phyloP scores from a whole-genome alignment of 1,140 invertebrate genomes.

The Drosophila repletoides region DNA sequence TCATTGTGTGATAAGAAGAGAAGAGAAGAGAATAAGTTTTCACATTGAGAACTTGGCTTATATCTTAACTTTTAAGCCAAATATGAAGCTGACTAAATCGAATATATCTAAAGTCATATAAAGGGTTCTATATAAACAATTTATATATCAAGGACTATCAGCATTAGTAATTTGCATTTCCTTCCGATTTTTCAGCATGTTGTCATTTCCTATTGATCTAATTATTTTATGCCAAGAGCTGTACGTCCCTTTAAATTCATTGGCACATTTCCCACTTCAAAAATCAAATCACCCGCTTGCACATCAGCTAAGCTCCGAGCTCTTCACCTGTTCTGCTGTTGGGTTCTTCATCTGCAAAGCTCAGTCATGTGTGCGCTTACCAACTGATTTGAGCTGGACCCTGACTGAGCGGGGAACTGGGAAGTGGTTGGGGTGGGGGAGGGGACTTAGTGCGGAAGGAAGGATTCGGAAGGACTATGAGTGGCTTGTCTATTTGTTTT shows the following conservation, averaged over 20 bases:
- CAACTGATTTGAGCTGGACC: conserved; percentile 66
- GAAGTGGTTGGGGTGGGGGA: too few relatives aligned
- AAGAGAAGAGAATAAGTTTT: too few relatives aligned
- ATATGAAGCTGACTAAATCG: too few relatives aligned
- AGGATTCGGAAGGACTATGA: conserved; percentile 4
- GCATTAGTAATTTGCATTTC: too few relatives aligned
- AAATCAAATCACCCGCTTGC: conserved; percentile 16
- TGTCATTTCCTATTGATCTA: conserved; percentile 10
- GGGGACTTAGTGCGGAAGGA: neutral
- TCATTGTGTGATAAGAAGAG: too few relatives aligned
- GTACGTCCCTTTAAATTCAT: conserved; percentile 22
- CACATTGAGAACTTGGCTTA: too few relatives aligned
- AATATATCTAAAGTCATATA: too few relatives aligned
- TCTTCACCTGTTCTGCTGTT: conserved; percentile 3
- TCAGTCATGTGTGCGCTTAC: conserved; percentile 65
- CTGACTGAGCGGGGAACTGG: conserved; percentile 12
- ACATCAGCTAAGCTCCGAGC: conserved; percentile 15
- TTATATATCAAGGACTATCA: too few relatives aligned
- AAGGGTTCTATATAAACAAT: too few relatives aligned
- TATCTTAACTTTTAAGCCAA: too few relatives aligned
- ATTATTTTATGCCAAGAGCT: conserved; percentile 24
- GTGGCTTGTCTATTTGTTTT: conserved; percentile 50
- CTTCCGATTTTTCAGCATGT: conserved; percentile 17
- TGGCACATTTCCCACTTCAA: conserved; percentile 2
- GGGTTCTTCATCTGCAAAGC: conserved; percentile 58